Percentiles rank a stretch among this genome's conserved stretches.
Evolutionary conservation across 2,113 vertebrate species (phyloP).

Genomic region (Cyprinus carpio): DNA sequence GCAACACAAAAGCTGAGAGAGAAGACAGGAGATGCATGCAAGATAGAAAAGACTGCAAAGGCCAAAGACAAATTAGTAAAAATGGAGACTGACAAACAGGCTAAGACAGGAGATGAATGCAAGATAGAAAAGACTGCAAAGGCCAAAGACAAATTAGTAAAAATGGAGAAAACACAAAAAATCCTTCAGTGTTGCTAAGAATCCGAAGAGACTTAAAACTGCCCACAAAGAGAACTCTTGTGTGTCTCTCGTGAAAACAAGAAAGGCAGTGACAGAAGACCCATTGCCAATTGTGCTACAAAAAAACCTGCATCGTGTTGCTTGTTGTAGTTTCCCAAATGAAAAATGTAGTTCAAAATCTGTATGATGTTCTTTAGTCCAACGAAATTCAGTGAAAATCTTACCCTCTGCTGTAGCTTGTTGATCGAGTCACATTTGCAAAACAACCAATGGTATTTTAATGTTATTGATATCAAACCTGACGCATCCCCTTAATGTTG

Average conservation of each 20-base stretch:
- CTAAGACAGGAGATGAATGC: slow-evolving; percentile 29
- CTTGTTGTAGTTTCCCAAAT: not conserved
- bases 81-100: slow-evolving; percentile 32
- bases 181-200: slow-evolving; percentile 59
- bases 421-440: too few species aligned
- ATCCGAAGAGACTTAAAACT: slow-evolving; percentile 57
- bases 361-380: not conserved
- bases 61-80: slow-evolving; percentile 52
- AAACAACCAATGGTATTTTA: not conserved
- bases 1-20: slow-evolving; percentile 10
- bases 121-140: slow-evolving; percentile 27
- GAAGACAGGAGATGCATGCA: slow-evolving; percentile 36
- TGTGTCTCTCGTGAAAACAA: not conserved
- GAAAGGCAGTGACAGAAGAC: slow-evolving; percentile 39
- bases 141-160: slow-evolving; percentile 51
- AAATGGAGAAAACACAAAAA: slow-evolving; percentile 63
- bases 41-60: slow-evolving; percentile 26
- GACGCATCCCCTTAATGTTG: not conserved
- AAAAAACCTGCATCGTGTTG: not conserved
- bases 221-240: slow-evolving; percentile 18
- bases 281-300: slow-evolving; percentile 65
- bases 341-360: not conserved
- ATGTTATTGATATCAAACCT: not conserved
- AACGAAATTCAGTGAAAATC: too few species aligned
- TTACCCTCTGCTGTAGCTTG: not conserved